Percentiles rank a stretch among this genome's conserved stretches.
These are phyloP conservation scores for Accipiter virgatus DNA, from an alignment of 2,113 vertebrate genomes.

Conservation along the genomic window DNA sequence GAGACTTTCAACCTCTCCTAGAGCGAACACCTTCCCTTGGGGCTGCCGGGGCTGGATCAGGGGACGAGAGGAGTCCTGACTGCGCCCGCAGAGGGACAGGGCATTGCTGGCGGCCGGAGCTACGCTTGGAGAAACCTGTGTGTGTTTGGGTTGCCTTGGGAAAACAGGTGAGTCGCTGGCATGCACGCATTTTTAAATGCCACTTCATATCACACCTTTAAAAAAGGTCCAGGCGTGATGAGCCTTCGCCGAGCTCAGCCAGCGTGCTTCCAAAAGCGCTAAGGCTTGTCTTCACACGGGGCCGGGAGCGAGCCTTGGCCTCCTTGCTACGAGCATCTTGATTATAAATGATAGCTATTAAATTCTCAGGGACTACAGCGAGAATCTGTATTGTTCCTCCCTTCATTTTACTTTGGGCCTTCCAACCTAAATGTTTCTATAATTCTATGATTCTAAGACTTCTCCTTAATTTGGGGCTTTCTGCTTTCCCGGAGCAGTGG, in stretches of 20 bases:
- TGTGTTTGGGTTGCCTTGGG: background rate
- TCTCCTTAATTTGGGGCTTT: background rate
- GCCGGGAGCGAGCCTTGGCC: background rate
- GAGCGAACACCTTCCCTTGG: background rate
- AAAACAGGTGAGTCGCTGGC: background rate
- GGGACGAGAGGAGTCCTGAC: background rate
- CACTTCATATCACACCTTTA: background rate
- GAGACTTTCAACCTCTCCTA: background rate
- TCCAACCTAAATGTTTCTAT: background rate
- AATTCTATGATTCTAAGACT: background rate
- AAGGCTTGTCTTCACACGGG: background rate
- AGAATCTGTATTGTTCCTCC: fast-evolving
- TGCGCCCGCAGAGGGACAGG: fast-evolving
- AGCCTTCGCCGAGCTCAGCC: background rate
- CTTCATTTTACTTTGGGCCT: background rate
- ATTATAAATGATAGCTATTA: background rate
- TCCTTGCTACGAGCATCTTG: background rate
- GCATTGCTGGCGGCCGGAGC: background rate
- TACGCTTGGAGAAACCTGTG: background rate
- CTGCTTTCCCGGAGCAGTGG: background rate
- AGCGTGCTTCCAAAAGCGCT: background rate
- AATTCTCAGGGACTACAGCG: background rate
- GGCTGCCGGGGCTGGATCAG: background rate
- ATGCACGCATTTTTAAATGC: fast-evolving
- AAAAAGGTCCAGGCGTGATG: background rate